Base-by-base conservation (phyloP, 2,113 vertebrate genomes). In the Numida meleagris region DNA sequence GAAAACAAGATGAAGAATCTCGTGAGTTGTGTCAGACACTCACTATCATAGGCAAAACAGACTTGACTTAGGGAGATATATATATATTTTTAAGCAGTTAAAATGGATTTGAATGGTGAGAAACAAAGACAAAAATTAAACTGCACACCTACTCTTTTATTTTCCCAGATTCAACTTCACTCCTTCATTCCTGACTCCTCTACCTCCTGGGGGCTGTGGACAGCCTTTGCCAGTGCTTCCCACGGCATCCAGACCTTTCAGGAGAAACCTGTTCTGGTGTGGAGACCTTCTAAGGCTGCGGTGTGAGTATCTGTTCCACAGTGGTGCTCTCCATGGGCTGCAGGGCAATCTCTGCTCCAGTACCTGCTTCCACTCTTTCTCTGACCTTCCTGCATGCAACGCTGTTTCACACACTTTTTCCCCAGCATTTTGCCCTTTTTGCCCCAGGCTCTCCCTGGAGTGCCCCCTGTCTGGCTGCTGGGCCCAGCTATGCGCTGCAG, bases 331-430 rank as follows among this genome's bases (percentile, higher is more conserved):
- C 10, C 31, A 25, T 36, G 40, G 43, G 2, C 58, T 79, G 34
- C 24, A 58, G 76, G 19, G 15, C 9, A 42, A 3, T 46, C 14
- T 53, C 43, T 62, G 19, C 19, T 40, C 14, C 0, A 0, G 19
- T 19, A 62, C 18, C 25, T 8, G 17, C 0, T 0, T n/a, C 12
- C 2, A 2, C 10, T 61, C 11, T 25, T 68, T 33, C 20, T 31
- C 31, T 57, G 13, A 12, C 6, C 6, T 66, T 57, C 10, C 21
- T 29, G 21, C 25, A 59, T 46, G 3, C 9, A 42, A 12, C 13
- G n/a, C 27, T 66, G 23, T 42, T 81, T 50, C 34, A 67, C 13
- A 50, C 25, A 29, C 7, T 23, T 43, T 38, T 53, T 2, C 6
- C 19, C 20, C 1, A 1, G 4, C 6, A 50, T 42, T 73, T 80